Evolutionary conservation across 2,888 invertebrate species (phyloP), one percentile per base, ranked within the genome.

Genomic region (Drosophila limbata): DNA sequence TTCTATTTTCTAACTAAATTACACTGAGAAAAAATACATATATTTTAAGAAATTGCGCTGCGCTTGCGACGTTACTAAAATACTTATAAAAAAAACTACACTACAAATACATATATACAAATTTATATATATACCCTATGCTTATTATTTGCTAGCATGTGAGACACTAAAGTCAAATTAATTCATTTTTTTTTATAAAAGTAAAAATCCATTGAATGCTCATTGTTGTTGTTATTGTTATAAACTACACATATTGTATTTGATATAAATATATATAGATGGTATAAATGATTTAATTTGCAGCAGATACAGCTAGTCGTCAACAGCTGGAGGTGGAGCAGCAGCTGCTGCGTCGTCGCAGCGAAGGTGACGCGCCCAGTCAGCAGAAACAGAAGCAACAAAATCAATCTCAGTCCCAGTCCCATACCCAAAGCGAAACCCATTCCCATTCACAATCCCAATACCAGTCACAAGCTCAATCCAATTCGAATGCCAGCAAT

Each of bases 291-390:
- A 35, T 47, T 8, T 71, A 52, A 28, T 50, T 42, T 55, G 45
- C 69, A 77, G 63, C 73, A 85, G 75, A 70, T 66, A 60, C 70
- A 76, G 77, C 75, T 78, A 86, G 77, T 67, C 82, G 77, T 57
- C 85, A 87, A 64, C 90, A 79, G 70, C 82, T 86, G 61, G 83
- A 85, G 69, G 82, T 85, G 63, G 92, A 92, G 64, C 90, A 90
- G 60, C 92, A 92, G 68, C 88, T 90, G 33, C 84, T 94, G 71
- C 93, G 95, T 15, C 93, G 95, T 52, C 94, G 94, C 77, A 95
- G 95, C 90, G 95, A 95, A 90, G 95, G 95, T 68, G 95, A 94
- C 91, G 94, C 92, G 25, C 91, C 92, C 64, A 87, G 79, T 50
- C 89, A 90, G 47, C 89, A 90, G 47, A 87, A 90, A 40, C 82